Evolutionary conservation across 1,140 invertebrate genomes (phyloP), one percentile per base, ranked within the genome.

Genomic region (Adelges cooleyi): DNA sequence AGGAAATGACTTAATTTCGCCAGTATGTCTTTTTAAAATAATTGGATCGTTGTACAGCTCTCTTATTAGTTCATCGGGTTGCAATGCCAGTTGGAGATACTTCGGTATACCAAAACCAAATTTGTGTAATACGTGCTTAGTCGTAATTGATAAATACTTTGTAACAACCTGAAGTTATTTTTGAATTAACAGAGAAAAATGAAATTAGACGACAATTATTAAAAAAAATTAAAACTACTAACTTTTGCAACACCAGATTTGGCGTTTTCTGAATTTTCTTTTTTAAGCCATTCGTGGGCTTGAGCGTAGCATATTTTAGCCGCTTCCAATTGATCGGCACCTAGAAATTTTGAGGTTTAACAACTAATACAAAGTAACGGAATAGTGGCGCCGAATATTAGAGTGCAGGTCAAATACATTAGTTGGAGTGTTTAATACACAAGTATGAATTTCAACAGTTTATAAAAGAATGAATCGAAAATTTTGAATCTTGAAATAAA

Each of bases 281-380:
- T 52, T 23, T 49, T 36, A 23, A 49, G 38, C 70, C 70, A 71
- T 53, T 69, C 29, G 46, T 69, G 65, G 1, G 71, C 68, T 23
- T 70, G 67, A n/a, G 48, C 17, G 42, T 73, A 75, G 70, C 77
- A 77, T 69, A 74, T 72, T 68, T 74, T 68, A 13, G 74, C 73
- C 23, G 76, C 75, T 27, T 71, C 71, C 2, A 76, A 75, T 73
- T 75, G 73, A 68, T 77, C 76, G 20, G 75, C 74, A 52, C 77
- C 75, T 72, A 44, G 54, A 65, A 59, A 66, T n/a, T n/a, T n/a
- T n/a, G n/a, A n/a, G n/a, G n/a, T n/a, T n/a, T n/a, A 70, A 46
- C 66, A 46, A 25, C 5, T 33, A 33, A 6, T 33, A 33, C 29
- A n/a, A n/a, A n/a, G n/a, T n/a, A n/a, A n/a, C n/a, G n/a, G n/a